These are phyloP conservation scores for Cepaea nemoralis DNA, from an alignment of 1,140 invertebrate species.

Conservation along the genomic window DNA sequence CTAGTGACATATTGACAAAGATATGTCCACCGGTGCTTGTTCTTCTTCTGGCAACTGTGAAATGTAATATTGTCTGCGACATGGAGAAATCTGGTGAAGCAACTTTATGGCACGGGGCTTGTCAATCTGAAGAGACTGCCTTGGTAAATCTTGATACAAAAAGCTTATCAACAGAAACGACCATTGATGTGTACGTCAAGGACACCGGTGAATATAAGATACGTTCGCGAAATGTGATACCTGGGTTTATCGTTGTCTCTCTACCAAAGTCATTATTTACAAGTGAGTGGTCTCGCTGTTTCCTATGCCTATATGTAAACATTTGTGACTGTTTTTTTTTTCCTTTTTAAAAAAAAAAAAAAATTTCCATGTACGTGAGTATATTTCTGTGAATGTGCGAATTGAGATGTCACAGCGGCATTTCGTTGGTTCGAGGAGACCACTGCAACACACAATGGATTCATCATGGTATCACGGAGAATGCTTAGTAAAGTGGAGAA, in stretches of 20 bases:
- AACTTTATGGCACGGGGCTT: neutral
- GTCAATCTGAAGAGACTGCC: neutral
- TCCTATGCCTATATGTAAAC: neutral
- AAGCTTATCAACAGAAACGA: neutral
- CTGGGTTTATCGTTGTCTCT: neutral
- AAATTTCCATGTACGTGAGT: no score
- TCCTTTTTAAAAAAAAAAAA: no score
- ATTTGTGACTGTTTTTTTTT: no score
- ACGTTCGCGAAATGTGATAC: neutral
- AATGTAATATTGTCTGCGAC: neutral
- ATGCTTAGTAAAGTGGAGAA: no score
- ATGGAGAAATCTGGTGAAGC: neutral
- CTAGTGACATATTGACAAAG: no score
- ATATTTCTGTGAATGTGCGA: no score
- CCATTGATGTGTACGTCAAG: neutral
- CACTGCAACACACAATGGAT: no score
- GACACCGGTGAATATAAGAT: neutral
- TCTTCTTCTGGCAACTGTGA: neutral
- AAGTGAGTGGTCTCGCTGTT: neutral
- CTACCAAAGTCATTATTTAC: neutral
- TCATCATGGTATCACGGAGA: no score
- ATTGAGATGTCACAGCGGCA: no score
- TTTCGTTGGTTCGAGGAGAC: no score
- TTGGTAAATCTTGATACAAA: neutral
- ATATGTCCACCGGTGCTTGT: neutral